Evolutionary conservation across 2,113 vertebrate species (phyloP), one percentile per base, ranked within the genome.

Genomic region (Chlorodrepanis virens): DNA sequence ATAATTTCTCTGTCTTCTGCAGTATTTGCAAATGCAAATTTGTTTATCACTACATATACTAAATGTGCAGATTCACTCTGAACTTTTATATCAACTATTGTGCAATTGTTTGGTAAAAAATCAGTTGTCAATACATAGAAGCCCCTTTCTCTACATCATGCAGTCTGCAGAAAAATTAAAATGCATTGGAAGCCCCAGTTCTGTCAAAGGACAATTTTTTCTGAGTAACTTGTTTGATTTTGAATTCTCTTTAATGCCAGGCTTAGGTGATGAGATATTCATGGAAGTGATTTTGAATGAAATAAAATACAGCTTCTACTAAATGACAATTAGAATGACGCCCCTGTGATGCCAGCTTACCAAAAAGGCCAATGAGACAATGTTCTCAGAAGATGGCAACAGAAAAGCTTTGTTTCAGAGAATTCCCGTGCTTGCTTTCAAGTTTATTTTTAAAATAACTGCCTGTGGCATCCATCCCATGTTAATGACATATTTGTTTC

Each of bases 171-270:
- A 69, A 88, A 78, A 92, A 95, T 90, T 76, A 89, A 96, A 97
- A 95, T 72, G 23, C 60, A 57, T 28, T 71, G 31, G 20, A 45
- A 95, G 86, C 9, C 75, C 85, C 56, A 84, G 40, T 86, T 96
- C 90, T 90, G 83, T 90, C 92, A 93, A 89, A 94, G 40, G 56
- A 78, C 45, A 65, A 33, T 79, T 89, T 64, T 89, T 94, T 89
- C 79, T 79, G 29, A 78, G 69, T 37, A 60, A 40, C 47, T 92
- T 81, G 37, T 87, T 96, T 96, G 76, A 96, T 96, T 95, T 87
- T 90, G 28, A 81, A 95, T 97, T 97, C 95, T 92, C 72, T 96
- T 93, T 96, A 56, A 90, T 92, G 86, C n/a, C 80, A 84, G 27
- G 28, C 18, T 81, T 75, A 81, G 64, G 67, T 88, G 85, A 78